Percentiles rank a stretch among this genome's conserved stretches.
Evolutionary conservation across 1,140 invertebrate genomes (phyloP).

Genomic region (Periplaneta americana): DNA sequence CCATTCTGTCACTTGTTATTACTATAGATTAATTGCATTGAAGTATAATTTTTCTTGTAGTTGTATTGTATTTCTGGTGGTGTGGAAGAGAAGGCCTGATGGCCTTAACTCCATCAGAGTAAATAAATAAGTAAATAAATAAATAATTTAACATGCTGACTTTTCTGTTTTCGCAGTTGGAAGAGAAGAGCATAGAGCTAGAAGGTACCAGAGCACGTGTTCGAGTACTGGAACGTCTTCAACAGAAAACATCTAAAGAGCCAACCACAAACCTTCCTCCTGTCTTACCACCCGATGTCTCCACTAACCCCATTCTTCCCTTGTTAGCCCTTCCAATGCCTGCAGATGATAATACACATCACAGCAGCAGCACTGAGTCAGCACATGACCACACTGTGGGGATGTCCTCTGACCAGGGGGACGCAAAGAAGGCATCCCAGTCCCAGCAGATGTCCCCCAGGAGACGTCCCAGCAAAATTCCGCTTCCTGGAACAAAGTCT

Average conservation of each 20-base stretch:
- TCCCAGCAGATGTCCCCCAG: constrained; percentile 37
- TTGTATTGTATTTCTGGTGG: too few species aligned
- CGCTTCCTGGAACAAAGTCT: constrained; percentile 50
- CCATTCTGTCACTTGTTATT: not conserved
- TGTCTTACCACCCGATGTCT: not conserved
- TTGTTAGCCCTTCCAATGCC: constrained; percentile 21
- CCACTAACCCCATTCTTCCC: not conserved
- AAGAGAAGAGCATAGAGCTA: constrained; percentile 73
- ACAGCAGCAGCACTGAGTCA: constrained; percentile 55
- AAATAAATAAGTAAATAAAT: too few species aligned
- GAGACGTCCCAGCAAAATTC: constrained; percentile 63
- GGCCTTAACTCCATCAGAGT: too few species aligned
- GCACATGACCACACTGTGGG: constrained; percentile 48
- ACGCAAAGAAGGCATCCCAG: constrained; percentile 4
- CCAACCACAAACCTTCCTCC: not conserved
- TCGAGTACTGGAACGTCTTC: constrained; percentile 52
- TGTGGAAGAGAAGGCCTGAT: too few species aligned
- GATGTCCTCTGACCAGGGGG: constrained; percentile 18
- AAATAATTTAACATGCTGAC: not conserved
- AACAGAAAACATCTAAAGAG: constrained; percentile 3
- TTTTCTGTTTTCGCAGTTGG: constrained; percentile 48
- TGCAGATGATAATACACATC: constrained; percentile 46
- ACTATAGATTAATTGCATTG: too few species aligned
- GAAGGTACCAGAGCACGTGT: constrained; percentile 71
- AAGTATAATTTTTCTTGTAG: too few species aligned